Conservation (phyloP, 1,140 invertebrate species). For the Drosophila saltans region DNA sequence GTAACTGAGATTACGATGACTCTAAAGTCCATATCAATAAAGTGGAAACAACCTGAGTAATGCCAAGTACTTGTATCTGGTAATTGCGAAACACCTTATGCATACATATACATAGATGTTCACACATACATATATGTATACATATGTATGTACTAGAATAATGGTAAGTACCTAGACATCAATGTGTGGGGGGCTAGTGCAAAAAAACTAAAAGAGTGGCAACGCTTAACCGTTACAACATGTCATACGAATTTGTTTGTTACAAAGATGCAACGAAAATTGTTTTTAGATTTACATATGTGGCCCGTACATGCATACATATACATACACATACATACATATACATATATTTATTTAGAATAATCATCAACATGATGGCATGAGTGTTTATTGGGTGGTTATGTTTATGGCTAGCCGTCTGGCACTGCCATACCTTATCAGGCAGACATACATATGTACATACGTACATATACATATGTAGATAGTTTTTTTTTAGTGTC, state of each 20-base stretch:
- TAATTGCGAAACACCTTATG: not conserved
- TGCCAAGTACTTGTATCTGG: constrained; percentile 3
- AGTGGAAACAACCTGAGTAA: constrained; percentile 4
- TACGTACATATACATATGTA: constrained; percentile 24
- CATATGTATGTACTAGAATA: not conserved
- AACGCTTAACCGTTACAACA: not conserved
- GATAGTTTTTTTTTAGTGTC: not conserved
- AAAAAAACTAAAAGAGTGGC: not conserved
- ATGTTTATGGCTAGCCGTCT: constrained; percentile 27
- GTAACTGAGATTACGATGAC: constrained; percentile 20
- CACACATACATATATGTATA: not conserved
- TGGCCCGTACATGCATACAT: too few species aligned
- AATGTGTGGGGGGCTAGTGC: not conserved
- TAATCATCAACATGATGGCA: constrained; percentile 6
- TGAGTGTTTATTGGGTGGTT: constrained; percentile 16
- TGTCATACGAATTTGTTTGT: not conserved
- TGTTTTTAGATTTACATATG: too few species aligned
- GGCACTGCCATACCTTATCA: constrained; percentile 35
- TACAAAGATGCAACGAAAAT: not conserved
- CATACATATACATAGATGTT: not conserved
- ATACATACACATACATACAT: not conserved
- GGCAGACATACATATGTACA: constrained; percentile 31
- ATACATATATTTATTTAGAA: not conserved
- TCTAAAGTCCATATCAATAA: constrained; percentile 58
- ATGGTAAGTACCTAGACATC: not conserved